Evolutionary conservation across 37 sponge, comb jelly and placozoan species (phyloP).

Genomic region (Cladorhizidae sp.): DNA sequence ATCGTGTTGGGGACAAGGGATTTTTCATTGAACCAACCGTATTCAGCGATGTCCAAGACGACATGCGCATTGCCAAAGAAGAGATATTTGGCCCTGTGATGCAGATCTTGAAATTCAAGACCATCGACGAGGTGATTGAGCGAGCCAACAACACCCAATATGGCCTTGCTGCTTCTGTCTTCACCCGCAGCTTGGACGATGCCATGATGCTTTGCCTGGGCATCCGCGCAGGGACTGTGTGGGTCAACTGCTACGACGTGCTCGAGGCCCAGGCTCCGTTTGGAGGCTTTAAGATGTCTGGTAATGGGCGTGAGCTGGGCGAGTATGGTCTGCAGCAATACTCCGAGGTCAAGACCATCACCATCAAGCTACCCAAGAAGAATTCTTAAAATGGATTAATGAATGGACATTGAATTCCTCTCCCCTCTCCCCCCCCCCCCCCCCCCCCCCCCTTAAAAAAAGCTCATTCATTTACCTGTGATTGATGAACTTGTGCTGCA

Average conservation of each 20-base stretch:
- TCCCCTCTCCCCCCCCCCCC: too few species aligned
- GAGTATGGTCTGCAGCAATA: conserved; percentile 98
- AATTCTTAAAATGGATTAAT: conserved; percentile 72
- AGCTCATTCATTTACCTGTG: too few species aligned
- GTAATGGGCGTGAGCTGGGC: conserved; percentile 94
- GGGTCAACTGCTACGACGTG: conserved; percentile 95
- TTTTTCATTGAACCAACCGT: conserved; percentile 97
- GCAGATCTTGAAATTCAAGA: conserved; percentile 98
- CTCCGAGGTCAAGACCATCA: conserved; percentile 95
- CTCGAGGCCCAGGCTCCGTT: conserved; percentile 88
- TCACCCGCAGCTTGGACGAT: conserved; percentile 85
- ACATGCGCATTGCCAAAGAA: conserved; percentile 95
- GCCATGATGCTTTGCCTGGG: conserved; percentile 84
- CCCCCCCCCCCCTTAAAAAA: too few species aligned
- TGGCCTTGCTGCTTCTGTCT: conserved; percentile 95
- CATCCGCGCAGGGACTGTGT: conserved; percentile 92
- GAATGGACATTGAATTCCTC: too few species aligned
- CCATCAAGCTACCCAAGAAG: conserved; percentile 94
- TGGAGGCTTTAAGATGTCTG: conserved; percentile 98
- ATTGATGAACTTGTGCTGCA: too few species aligned
- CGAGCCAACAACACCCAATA: conserved; percentile 92
- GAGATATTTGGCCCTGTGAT: conserved; percentile 99
- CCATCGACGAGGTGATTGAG: conserved; percentile 92
- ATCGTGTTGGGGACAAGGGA: conserved; percentile 91
- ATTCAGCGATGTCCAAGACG: conserved; percentile 89